Percentiles rank a stretch among this genome's conserved stretches.
Evolutionary conservation across 2,888 invertebrate species (phyloP).

Genomic region (Campopleginae sp.): DNA sequence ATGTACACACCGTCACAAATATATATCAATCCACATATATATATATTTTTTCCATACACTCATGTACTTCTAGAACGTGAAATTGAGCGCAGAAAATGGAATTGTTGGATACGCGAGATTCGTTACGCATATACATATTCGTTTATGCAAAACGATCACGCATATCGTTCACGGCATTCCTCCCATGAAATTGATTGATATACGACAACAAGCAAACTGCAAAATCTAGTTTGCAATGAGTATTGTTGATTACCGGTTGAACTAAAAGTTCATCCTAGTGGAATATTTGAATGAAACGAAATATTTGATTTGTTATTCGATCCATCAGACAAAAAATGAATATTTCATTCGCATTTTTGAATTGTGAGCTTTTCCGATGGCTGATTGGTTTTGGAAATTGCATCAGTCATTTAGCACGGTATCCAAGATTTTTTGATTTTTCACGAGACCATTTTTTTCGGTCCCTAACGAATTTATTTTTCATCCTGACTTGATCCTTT

Average conservation of each 20-base stretch:
- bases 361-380: not conserved
- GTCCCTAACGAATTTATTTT: not conserved
- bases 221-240: slow-evolving; percentile 50
- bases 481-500: not conserved
- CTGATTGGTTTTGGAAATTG: not conserved
- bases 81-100: slow-evolving; percentile 60
- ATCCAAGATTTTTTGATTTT: slow-evolving; percentile 18
- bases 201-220: slow-evolving; percentile 39
- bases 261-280: slow-evolving; percentile 11
- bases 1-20: not conserved
- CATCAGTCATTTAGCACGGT: not conserved
- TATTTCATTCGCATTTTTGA: not conserved
- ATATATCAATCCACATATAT: not conserved
- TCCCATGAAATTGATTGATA: slow-evolving; percentile 39
- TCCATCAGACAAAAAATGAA: not conserved
- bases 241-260: slow-evolving; percentile 28
- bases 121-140: slow-evolving; percentile 26
- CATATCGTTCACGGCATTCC: slow-evolving; percentile 55
- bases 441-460: slow-evolving; percentile 5
- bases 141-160: slow-evolving; percentile 62
- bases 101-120: slow-evolving; percentile 46
- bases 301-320: slow-evolving; percentile 3
- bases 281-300: not conserved
- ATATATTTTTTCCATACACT: slow-evolving; percentile 15
- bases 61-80: slow-evolving; percentile 47